Percentiles rank a stretch among this genome's conserved stretches.
phyloP scores from a whole-genome alignment of 2,113 vertebrate genomes.

The Protomyctophum bolini region DNA sequence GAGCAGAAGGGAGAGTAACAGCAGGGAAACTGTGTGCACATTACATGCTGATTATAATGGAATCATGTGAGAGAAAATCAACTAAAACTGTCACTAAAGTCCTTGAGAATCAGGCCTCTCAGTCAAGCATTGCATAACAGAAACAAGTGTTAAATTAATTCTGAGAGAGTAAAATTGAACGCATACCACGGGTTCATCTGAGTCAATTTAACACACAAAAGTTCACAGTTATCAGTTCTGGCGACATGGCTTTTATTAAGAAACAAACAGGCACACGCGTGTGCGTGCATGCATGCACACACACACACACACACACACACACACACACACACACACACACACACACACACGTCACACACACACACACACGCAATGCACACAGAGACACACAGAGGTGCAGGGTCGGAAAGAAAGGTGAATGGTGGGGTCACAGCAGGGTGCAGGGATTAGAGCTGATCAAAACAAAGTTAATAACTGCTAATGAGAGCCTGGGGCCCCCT shows the following conservation, averaged over 20 bases:
- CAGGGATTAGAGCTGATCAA: constrained; percentile 79
- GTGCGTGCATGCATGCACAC: neutral
- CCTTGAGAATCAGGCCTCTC: no score
- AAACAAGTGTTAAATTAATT: no score
- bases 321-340: no score
- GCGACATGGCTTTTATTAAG: constrained; percentile 36
- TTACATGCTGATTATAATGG: constrained; percentile 24
- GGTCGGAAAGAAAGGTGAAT: constrained; percentile 31
- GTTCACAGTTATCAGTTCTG: constrained; percentile 54
- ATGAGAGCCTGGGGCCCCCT: constrained; percentile 71
- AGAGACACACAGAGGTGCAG: constrained; percentile 24
- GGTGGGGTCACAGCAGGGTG: constrained; percentile 57
- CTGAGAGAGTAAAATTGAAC: no score
- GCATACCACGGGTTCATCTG: no score
- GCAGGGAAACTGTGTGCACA: neutral
- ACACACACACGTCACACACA: neutral
- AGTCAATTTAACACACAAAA: constrained; percentile 20
- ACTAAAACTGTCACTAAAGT: neutral
- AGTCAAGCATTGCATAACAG: no score
- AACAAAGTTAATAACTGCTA: constrained; percentile 79
- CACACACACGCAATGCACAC: constrained; percentile 2
- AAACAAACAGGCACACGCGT: constrained; percentile 46
- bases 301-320: constrained; percentile 4
- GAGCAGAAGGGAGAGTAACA: neutral
- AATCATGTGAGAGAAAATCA: constrained; percentile 1